Base-by-base conservation (phyloP, 2,797 vertebrate genomes). In the Aldrovandia affinis region DNA sequence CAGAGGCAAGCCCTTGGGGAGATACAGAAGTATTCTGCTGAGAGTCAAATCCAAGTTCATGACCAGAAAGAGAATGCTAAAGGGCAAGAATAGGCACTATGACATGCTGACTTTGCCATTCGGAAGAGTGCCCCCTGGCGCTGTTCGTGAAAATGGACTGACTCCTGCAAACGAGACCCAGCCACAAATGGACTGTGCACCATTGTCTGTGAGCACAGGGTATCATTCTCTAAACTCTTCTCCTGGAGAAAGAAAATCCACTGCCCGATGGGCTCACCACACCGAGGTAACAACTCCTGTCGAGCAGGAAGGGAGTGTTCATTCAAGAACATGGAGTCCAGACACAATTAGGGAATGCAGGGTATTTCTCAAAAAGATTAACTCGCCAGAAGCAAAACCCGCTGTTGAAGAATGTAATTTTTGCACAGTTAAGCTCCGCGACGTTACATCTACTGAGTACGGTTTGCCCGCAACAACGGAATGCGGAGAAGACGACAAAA, bases 341-440 rank as follows among this genome's bases (percentile, higher is more conserved):
- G 96, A 97, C 93, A 95, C 92, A 22, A 95, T 99, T 89, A 98
- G 97, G 93, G 97, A 99, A 86, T 99, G 98, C 89, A 95, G 97
- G 75, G 98, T 99, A 93, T 99, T 98, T 95, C 92, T 99, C 89
- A 97, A 95, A 90, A 99, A 98, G 93, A 96, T 99, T 88, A 97
- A 96, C 91, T 96, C 96, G 84, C 93, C 97, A 83, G 95, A 97
- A 91, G 95, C 91, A 89, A 94, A 93, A 88, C 93, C 91, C 12
- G 70, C 88, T 9, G 92, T 86, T 82, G 91, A 95, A 86, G 94
- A 94, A 87, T 92, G 89, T 89, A 91, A 95, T 89, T 93, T 93
- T 82, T 95, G 94, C 82, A 95, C 94, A 80, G 94, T 95, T 89
- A 95, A 93, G 91, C 93, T 95, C 88, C 93, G 94, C 85, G 90